phyloP scores from a whole-genome alignment of 2,797 vertebrate genomes.

The Crenuchus spilurus region DNA sequence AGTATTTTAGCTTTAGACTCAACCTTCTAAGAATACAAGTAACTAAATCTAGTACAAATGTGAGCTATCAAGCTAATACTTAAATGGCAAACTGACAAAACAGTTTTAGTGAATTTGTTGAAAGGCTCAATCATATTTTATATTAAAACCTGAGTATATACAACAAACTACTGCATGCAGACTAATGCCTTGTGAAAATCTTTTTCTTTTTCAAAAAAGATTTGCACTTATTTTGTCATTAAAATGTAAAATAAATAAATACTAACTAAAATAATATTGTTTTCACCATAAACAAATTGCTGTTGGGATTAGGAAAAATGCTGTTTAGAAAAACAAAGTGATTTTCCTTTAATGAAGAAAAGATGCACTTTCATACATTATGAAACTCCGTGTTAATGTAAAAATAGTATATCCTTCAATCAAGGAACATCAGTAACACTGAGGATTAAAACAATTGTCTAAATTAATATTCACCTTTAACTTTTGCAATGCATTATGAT shows the following conservation, averaged over 20 bases:
- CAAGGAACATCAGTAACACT: conserved; percentile 52
- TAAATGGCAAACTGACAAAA: background rate
- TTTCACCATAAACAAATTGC: too few relatives aligned
- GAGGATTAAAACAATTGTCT: conserved; percentile 37
- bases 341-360: conserved; percentile 55
- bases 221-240: background rate
- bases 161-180: background rate
- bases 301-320: background rate
- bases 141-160: background rate
- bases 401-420: conserved; percentile 59
- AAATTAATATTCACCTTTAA: conserved; percentile 34
- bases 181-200: background rate
- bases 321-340: background rate
- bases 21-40: background rate
- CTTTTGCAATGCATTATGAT: conserved; percentile 1
- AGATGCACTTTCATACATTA: conserved; percentile 60
- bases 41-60: background rate
- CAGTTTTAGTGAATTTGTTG: background rate
- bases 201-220: too few relatives aligned
- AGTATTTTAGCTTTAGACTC: background rate
- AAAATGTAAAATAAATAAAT: background rate
- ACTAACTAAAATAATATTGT: background rate
- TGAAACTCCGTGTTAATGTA: conserved; percentile 62
- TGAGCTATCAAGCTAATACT: too few relatives aligned
- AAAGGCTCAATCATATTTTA: background rate